Conservation (phyloP, 2,113 vertebrate genomes). For the Corapipo altera region DNA sequence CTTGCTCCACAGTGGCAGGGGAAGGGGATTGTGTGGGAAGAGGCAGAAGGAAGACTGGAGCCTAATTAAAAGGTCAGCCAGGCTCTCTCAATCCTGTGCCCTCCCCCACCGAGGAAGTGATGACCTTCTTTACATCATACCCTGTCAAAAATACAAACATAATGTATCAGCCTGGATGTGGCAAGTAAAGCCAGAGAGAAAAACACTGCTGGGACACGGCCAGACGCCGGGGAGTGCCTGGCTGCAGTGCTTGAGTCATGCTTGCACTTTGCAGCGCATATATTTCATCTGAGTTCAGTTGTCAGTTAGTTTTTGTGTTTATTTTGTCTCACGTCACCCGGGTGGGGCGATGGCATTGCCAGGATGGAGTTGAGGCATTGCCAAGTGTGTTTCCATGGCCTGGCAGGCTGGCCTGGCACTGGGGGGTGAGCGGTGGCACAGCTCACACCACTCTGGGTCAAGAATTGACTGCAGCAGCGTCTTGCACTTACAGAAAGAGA, state of each 20-base stretch:
- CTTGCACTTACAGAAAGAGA: background rate
- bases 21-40: background rate
- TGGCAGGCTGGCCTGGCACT: background rate
- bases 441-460: background rate
- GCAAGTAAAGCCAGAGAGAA: background rate
- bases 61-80: constrained; percentile 35
- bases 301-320: background rate
- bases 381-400: background rate
- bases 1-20: background rate
- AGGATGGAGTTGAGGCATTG: background rate
- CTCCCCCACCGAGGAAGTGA: background rate
- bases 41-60: background rate
- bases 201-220: background rate
- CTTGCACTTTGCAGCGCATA: background rate
- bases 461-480: background rate
- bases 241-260: background rate
- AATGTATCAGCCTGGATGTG: background rate
- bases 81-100: background rate
- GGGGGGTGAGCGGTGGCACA: background rate
- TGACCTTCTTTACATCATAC: constrained; percentile 14
- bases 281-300: background rate
- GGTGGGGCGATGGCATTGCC: background rate
- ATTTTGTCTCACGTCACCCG: background rate
- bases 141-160: constrained; percentile 5
- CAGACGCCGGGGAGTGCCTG: background rate